A percentile compares a stretch with the other conserved stretches of the same genome.
Conservation (phyloP, 1,140 invertebrate genomes). For the Centruroides sculpturatus region DNA sequence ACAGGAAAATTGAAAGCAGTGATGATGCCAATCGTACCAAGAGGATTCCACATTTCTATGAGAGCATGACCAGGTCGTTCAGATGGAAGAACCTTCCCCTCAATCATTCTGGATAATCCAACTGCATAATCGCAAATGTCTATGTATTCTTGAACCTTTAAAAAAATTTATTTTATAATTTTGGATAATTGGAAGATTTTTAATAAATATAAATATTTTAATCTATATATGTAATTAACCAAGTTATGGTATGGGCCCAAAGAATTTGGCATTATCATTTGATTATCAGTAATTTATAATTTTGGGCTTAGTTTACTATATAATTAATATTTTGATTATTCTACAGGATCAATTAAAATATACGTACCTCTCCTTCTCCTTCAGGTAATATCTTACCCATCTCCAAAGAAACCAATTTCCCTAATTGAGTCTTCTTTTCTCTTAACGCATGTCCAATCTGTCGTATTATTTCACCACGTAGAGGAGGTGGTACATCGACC, state of each 20-base stretch:
- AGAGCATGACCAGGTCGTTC: slow-evolving; percentile 82
- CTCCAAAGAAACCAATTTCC: slow-evolving; percentile 79
- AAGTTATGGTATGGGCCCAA: too few relatives aligned
- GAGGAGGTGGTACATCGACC: slow-evolving; percentile 63
- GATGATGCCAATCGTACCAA: slow-evolving; percentile 88
- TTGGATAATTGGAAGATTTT: too few relatives aligned
- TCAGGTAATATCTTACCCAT: slow-evolving; percentile 86
- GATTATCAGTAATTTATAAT: too few relatives aligned
- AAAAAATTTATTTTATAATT: too few relatives aligned
- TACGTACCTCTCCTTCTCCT: slow-evolving; percentile 64
- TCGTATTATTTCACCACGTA: slow-evolving; percentile 83
- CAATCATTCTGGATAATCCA: slow-evolving; percentile 80
- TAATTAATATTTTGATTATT: too few relatives aligned
- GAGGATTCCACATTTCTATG: slow-evolving; percentile 87
- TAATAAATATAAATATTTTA: too few relatives aligned
- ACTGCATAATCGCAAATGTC: slow-evolving; percentile 98
- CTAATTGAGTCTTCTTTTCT: slow-evolving; percentile 65
- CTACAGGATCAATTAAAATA: background rate
- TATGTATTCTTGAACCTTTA: slow-evolving; percentile 86
- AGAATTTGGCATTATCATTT: too few relatives aligned
- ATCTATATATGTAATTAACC: too few relatives aligned
- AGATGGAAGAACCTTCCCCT: slow-evolving; percentile 76
- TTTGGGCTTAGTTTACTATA: too few relatives aligned
- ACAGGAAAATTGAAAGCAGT: slow-evolving; percentile 99
- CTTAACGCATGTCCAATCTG: slow-evolving; percentile 89